A percentile compares a stretch with the other conserved stretches of the same genome.
Evolutionary conservation across 2,888 invertebrate genomes (phyloP).

Genomic region (Leptinotarsa tumamoca): DNA sequence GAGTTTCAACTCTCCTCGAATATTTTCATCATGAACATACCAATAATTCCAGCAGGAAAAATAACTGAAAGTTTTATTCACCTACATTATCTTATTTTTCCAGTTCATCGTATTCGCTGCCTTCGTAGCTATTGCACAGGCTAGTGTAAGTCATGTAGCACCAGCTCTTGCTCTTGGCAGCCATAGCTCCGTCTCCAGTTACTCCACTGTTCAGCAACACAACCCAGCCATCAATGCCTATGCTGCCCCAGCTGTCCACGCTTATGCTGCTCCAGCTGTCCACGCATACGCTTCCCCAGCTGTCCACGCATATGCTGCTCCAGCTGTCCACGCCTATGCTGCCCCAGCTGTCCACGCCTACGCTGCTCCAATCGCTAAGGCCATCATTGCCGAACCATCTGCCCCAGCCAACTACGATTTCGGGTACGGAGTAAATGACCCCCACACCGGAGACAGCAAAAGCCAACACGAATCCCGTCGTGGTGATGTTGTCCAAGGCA

Average conservation of each 20-base stretch:
- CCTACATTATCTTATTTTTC: slow-evolving; percentile 21
- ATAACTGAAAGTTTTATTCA: neutral
- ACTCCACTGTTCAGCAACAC: slow-evolving; percentile 37
- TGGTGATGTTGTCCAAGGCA: slow-evolving; percentile 68
- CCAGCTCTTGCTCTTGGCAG: slow-evolving; percentile 22
- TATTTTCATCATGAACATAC: neutral
- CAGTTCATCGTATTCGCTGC: slow-evolving; percentile 46
- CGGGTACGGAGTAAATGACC: slow-evolving; percentile 45
- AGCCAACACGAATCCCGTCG: slow-evolving; percentile 68
- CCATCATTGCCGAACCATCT: slow-evolving; percentile 47
- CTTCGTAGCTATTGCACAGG: slow-evolving; percentile 45
- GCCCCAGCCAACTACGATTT: slow-evolving; percentile 35
- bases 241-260: slow-evolving; percentile 17
- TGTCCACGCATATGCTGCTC: slow-evolving; percentile 26
- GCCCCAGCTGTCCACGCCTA: slow-evolving; percentile 48
- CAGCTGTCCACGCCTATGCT: slow-evolving; percentile 32
- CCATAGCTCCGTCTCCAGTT: slow-evolving; percentile 36
- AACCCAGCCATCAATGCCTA: slow-evolving; percentile 20
- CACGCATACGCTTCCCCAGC: slow-evolving; percentile 45
- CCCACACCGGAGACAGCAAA: slow-evolving; percentile 68
- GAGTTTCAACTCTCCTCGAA: neutral
- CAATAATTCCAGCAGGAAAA: neutral
- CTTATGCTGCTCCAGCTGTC: slow-evolving; percentile 25
- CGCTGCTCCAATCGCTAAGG: slow-evolving; percentile 50
- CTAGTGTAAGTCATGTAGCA: slow-evolving; percentile 38